Evolutionary conservation across 2,113 vertebrate species (phyloP).

Genomic region (Jacana jacana): DNA sequence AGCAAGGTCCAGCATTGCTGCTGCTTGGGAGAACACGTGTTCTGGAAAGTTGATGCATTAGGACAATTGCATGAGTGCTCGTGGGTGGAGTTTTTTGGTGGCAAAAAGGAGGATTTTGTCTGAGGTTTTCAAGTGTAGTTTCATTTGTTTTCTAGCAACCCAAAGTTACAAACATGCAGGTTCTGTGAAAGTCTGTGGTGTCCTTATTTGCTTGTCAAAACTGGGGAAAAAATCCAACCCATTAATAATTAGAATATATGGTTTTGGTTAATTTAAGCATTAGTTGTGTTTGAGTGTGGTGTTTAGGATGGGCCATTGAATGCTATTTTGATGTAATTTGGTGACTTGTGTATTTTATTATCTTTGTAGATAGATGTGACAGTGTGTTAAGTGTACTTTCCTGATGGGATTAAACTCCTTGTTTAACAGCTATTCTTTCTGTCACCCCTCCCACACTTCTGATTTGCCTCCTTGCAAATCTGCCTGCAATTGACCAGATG

Average conservation of each 20-base stretch:
- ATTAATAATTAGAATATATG: background rate
- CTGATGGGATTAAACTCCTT: background rate
- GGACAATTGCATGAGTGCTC: background rate
- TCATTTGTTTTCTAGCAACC: background rate
- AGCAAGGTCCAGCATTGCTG: background rate
- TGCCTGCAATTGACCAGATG: background rate
- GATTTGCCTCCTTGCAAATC: background rate
- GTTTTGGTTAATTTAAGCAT: background rate
- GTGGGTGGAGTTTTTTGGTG: background rate
- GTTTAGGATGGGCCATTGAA: background rate
- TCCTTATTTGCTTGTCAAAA: background rate
- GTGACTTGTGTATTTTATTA: background rate
- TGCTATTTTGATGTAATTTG: background rate
- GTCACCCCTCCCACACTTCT: background rate
- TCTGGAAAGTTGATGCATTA: background rate
- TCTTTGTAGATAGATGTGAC: background rate
- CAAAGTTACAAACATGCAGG: accelerated
- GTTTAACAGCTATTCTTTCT: constrained; percentile 8
- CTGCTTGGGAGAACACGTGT: background rate
- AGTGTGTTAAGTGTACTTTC: background rate
- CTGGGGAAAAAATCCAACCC: background rate
- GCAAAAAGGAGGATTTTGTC: background rate
- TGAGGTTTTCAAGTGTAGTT: background rate
- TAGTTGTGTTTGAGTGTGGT: background rate
- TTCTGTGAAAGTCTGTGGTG: background rate